Percentiles rank a stretch among this genome's conserved stretches.
Conservation (phyloP, 2,888 invertebrate genomes). For the Taenaris catops region DNA sequence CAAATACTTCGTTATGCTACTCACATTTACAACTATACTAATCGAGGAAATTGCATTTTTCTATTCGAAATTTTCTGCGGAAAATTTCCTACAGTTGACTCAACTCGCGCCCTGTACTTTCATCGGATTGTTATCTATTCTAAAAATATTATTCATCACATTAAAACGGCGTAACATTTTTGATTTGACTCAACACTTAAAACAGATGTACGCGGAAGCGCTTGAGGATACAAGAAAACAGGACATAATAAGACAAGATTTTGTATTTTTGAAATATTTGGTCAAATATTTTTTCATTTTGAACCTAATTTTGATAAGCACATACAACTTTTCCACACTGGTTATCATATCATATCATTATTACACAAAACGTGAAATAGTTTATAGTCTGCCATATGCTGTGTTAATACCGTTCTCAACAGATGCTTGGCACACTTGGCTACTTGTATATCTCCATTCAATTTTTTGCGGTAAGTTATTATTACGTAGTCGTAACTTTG, state of each 20-base stretch:
- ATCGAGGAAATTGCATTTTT: slow-evolving; percentile 39
- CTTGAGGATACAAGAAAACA: slow-evolving; percentile 32
- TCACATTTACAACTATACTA: slow-evolving; percentile 31
- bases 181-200: slow-evolving; percentile 35
- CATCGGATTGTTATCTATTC: slow-evolving; percentile 38
- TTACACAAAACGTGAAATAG: slow-evolving; percentile 30
- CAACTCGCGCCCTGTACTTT: slow-evolving; percentile 46
- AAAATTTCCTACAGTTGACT: slow-evolving; percentile 49
- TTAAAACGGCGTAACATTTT: slow-evolving; percentile 32
- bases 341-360: slow-evolving; percentile 44
- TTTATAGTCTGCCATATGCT: slow-evolving; percentile 45
- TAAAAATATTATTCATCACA: slow-evolving; percentile 39
- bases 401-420: slow-evolving; percentile 49
- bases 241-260: slow-evolving; percentile 34
- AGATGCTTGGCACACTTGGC: slow-evolving; percentile 45
- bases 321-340: slow-evolving; percentile 54
- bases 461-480: slow-evolving; percentile 45
- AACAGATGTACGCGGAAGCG: slow-evolving; percentile 35
- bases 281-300: slow-evolving; percentile 51
- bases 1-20: slow-evolving; percentile 33
- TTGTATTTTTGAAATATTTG: slow-evolving; percentile 38
- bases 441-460: slow-evolving; percentile 40
- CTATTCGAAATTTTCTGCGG: slow-evolving; percentile 40
- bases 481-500: no score
- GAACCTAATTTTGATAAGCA: slow-evolving; percentile 45